phyloP scores from a whole-genome alignment of 2,888 invertebrate species.

The Pecten maximus region DNA sequence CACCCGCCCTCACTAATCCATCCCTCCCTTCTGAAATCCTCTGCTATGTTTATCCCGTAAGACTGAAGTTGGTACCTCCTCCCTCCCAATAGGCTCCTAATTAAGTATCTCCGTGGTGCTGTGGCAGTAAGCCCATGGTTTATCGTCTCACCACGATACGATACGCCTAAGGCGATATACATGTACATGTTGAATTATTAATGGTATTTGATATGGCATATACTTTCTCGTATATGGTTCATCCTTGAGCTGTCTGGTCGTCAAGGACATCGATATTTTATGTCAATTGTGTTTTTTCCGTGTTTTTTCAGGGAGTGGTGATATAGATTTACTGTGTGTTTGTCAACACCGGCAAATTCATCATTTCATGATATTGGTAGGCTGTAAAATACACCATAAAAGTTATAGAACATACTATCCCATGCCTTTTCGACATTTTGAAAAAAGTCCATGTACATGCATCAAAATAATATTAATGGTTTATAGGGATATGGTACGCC shows the following conservation, averaged over 20 bases:
- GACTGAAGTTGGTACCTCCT: not conserved
- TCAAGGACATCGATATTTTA: not conserved
- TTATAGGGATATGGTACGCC: too few species aligned
- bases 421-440: too few species aligned
- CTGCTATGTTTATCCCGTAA: not conserved
- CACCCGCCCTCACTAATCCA: not conserved
- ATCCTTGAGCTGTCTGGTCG: not conserved
- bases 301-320: too few species aligned
- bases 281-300: not conserved
- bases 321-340: too few species aligned
- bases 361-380: too few species aligned
- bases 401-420: too few species aligned
- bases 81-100: not conserved
- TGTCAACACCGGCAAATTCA: too few species aligned
- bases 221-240: not conserved
- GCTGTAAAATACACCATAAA: too few species aligned
- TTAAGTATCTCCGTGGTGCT: not conserved
- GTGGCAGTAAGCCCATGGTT: not conserved
- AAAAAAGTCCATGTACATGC: too few species aligned
- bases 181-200: not conserved
- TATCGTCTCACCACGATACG: not conserved
- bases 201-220: not conserved
- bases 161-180: not conserved
- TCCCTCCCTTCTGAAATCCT: not conserved
- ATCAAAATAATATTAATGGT: too few species aligned